Evolutionary conservation across 2,797 vertebrate genomes (phyloP), one percentile per base, ranked within the genome.

Genomic region (Pitangus sulphuratus): DNA sequence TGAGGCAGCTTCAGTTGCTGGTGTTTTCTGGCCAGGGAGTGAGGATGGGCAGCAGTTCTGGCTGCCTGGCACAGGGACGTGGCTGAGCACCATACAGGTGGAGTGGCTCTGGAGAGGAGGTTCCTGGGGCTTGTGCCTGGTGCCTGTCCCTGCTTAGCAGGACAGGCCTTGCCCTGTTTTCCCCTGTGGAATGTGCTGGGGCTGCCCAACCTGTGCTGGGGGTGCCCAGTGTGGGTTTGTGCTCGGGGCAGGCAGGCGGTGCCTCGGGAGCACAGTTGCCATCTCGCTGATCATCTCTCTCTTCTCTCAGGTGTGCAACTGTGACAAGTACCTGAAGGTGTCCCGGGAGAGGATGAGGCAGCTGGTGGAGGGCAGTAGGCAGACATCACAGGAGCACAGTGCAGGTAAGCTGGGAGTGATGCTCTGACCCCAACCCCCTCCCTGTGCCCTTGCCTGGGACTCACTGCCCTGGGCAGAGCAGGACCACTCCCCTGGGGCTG

Each of bases 291-390:
- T 24, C 15, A 25, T 3, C 17, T 66, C 24, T 21, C 68, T 62
- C 39, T 93, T 53, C 96, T 68, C 94, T 17, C 95, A 99, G 99
- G 98, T 97, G 5, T 99, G 98, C 93, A 99, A 98, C 95, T 98
- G 98, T 21, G 87, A 99, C 94, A 97, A 98, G 93, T 99, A 99
- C 69, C 96, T 98, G 96, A 98, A 98, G 60, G 91, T 99, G 79
- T 90, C 98, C 5, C 98, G 97, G 88, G 97, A 98, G 50, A 94
- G 96, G 91, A 98, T 99, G 98, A 89, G 22, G 54, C 96, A 94
- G 81, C 97, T 99, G 94, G 89, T 98, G 76, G 79, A 89, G 89
- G 85, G 94, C 65, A 97, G 96, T 81, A 96, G 98, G 97, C 53
- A 35, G 74, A 39, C 2, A 0, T 21, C 6, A 0, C 56, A 12